A percentile compares a stretch with the other conserved stretches of the same genome.
phyloP scores from a whole-genome alignment of 2,797 vertebrate genomes.

The Tarsius wallacei region DNA sequence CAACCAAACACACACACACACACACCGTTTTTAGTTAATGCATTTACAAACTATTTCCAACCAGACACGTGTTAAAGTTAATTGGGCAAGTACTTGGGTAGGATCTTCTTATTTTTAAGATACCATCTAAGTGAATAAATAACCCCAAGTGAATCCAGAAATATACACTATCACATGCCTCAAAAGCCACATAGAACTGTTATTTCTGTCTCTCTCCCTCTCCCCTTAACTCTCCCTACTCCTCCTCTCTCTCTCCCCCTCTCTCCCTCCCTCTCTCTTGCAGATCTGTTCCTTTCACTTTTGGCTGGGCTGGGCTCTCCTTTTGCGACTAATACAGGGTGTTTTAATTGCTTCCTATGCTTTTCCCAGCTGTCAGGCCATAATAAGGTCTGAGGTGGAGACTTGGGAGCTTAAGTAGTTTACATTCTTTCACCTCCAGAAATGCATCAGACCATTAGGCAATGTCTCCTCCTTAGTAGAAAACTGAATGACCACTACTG shows the following conservation, averaged over 20 bases:
- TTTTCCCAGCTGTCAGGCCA: constrained; percentile 93
- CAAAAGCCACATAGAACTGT: constrained; percentile 85
- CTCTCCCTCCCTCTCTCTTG: constrained; percentile 92
- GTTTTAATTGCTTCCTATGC: constrained; percentile 94
- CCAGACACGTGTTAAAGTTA: constrained; percentile 92
- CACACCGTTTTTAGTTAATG: constrained; percentile 63
- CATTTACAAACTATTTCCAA: constrained; percentile 90
- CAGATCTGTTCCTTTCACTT: constrained; percentile 88
- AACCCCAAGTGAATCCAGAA: constrained; percentile 90
- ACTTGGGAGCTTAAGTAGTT: background rate
- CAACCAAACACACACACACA: background rate
- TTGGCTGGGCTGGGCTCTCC: constrained; percentile 66
- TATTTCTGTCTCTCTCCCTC: constrained; percentile 65
- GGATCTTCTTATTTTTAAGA: constrained; percentile 89
- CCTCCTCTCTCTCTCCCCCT: constrained; percentile 74
- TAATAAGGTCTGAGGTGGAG: constrained; percentile 74
- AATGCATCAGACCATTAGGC: background rate
- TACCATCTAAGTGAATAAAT: constrained; percentile 95
- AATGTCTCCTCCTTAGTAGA: constrained; percentile 9
- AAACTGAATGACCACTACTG: constrained; percentile 16
- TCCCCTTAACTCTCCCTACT: constrained; percentile 53
- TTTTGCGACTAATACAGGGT: constrained; percentile 89
- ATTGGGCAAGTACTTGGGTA: constrained; percentile 89
- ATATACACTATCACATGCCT: constrained; percentile 87
- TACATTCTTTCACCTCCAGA: constrained; percentile 64